Conservation (phyloP, 2,888 invertebrate species). For the Melanotus villosus region DNA sequence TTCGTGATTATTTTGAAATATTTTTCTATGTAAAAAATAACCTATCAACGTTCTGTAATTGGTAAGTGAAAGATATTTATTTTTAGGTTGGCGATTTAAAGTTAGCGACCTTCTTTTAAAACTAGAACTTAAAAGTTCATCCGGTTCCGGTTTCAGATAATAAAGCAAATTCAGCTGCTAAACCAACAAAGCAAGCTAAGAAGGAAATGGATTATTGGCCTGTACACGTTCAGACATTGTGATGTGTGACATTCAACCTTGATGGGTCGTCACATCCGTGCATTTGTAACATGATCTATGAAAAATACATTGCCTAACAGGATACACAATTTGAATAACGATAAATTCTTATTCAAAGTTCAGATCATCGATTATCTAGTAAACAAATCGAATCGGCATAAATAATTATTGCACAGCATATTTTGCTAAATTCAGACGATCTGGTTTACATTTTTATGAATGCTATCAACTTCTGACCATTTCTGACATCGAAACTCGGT, state of each 20-base stretch:
- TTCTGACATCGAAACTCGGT: background rate
- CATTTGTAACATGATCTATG: conserved; percentile 46
- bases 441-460: too few relatives aligned
- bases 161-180: conserved; percentile 38
- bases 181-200: conserved; percentile 41
- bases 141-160: conserved; percentile 22
- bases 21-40: conserved; percentile 7
- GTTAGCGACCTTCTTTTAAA: conserved; percentile 6
- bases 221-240: conserved; percentile 41
- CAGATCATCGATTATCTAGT: conserved; percentile 5
- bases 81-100: background rate
- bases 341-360: conserved; percentile 41
- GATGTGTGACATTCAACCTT: conserved; percentile 48
- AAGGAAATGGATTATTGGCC: conserved; percentile 36
- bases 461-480: too few relatives aligned
- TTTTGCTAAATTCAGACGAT: too few relatives aligned
- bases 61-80: background rate
- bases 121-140: conserved; percentile 4
- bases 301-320: conserved; percentile 48
- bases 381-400: conserved; percentile 2
- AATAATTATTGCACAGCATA: background rate
- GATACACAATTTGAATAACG: conserved; percentile 43
- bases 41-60: background rate
- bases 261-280: conserved; percentile 48
- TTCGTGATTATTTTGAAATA: conserved; percentile 19